Evolutionary conservation across 2,888 invertebrate species (phyloP), one percentile per base, ranked within the genome.

Genomic region (Teinopalpus imperialis): DNA sequence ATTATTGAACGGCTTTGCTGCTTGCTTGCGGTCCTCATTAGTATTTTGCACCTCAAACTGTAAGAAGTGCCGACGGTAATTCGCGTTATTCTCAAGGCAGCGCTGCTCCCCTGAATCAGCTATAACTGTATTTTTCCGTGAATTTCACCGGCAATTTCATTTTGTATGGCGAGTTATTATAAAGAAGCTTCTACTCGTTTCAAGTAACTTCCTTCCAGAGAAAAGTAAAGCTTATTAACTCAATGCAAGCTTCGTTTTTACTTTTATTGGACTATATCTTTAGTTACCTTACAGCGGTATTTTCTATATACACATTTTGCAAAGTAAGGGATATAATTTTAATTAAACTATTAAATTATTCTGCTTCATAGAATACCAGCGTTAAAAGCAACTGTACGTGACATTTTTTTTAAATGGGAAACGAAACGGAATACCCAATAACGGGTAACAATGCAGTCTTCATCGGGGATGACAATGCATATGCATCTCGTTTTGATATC

Each of bases 41-140:
- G 35, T 36, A 35, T 36, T 36, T 27, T 27, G 43, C 43, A 43
- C 43, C 43, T 35, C 43, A 35, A 35, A 29, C 43, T 13, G 32
- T 42, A 42, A 42, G 41, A 42, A 42, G 41, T 42, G 41, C 41
- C 32, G 32, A 42, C 41, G 41, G 41, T 32, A 42, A 42, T 42
- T 32, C 32, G 41, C 21, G 41, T 42, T 32, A 32, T 21, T 32
- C 41, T 26, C 32, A 32, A 32, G 32, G 32, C 32, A 32, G 32
- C 20, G 31, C 41, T 41, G 41, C 18, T n/a, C n/a, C n/a, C 24
- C 24, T 41, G 41, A 41, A 41, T 41, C 41, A 41, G 23, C 41
- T 23, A 41, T 41, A 41, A 32, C 23, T 41, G 32, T 32, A 41
- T 41, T 41, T 31, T 41, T 41, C 23, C 32, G 23, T 24, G 41